Evolutionary conservation across 2,888 invertebrate species (phyloP).

Genomic region (Harpalus rufipes): DNA sequence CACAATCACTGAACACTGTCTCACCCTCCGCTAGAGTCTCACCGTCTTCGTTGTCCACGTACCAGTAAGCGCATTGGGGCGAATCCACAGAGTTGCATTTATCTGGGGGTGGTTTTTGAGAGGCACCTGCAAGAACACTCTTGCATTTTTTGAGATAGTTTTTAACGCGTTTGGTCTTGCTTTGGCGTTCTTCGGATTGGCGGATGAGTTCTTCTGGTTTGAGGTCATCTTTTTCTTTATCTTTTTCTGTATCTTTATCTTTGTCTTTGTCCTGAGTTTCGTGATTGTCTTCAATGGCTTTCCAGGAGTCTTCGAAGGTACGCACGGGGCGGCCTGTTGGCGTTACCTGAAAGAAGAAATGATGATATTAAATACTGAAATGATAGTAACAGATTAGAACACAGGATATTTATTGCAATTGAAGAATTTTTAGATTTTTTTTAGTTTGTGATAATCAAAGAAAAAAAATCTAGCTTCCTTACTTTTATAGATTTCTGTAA

Average conservation of each 20-base stretch:
- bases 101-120: conserved; percentile 4
- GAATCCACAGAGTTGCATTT: conserved; percentile 27
- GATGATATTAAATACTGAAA: background rate
- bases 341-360: conserved; percentile 75
- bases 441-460: too few relatives aligned
- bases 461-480: too few relatives aligned
- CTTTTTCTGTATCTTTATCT: conserved; percentile 34
- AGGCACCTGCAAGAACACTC: conserved; percentile 75
- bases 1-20: conserved; percentile 51
- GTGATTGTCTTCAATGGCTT: conserved; percentile 73
- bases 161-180: conserved; percentile 79
- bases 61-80: conserved; percentile 72
- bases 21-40: conserved; percentile 62
- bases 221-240: conserved; percentile 15
- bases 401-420: background rate
- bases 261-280: conserved; percentile 65
- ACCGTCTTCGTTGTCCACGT: conserved; percentile 71
- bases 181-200: conserved; percentile 77
- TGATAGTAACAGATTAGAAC: background rate
- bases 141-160: conserved; percentile 79
- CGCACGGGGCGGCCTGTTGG: conserved; percentile 75
- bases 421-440: too few relatives aligned
- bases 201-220: conserved; percentile 72
- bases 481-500: too few relatives aligned
- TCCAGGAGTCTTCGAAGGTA: conserved; percentile 76